Conservation (phyloP, 2,888 invertebrate genomes). For the Amphimallon solstitiale region DNA sequence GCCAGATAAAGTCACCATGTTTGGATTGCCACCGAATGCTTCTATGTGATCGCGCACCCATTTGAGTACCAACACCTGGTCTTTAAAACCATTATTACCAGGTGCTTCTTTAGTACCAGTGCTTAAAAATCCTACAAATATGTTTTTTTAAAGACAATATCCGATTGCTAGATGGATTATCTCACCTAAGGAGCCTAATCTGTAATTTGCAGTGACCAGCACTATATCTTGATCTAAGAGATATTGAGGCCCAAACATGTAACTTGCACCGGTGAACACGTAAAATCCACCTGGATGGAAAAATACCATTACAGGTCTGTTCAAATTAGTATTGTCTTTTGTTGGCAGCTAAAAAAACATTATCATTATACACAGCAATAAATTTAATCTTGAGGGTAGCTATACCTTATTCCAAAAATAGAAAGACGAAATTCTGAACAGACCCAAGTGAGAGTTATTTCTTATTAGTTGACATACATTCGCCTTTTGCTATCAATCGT, state of each 20-base stretch:
- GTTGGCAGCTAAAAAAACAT: slow-evolving; percentile 55
- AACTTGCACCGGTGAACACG: slow-evolving; percentile 69
- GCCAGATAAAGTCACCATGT: slow-evolving; percentile 72
- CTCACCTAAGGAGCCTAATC: slow-evolving; percentile 67
- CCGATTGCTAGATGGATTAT: not conserved
- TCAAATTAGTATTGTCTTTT: slow-evolving; percentile 52
- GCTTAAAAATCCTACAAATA: slow-evolving; percentile 60
- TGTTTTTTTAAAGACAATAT: not conserved
- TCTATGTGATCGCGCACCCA: slow-evolving; percentile 75
- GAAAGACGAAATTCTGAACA: too few species aligned
- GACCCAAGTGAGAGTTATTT: too few species aligned
- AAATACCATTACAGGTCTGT: slow-evolving; percentile 72
- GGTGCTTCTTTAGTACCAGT: slow-evolving; percentile 74
- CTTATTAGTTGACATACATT: too few species aligned
- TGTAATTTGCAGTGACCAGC: slow-evolving; percentile 73
- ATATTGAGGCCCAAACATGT: slow-evolving; percentile 68
- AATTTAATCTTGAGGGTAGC: too few species aligned
- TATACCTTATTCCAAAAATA: too few species aligned
- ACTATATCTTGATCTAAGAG: slow-evolving; percentile 73
- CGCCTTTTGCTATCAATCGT: too few species aligned
- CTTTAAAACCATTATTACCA: slow-evolving; percentile 77
- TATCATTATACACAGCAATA: too few species aligned
- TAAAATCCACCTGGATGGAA: slow-evolving; percentile 78
- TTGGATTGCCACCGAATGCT: slow-evolving; percentile 75
- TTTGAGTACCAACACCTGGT: slow-evolving; percentile 73